A percentile compares a stretch with the other conserved stretches of the same genome.
Evolutionary conservation across 2,113 vertebrate genomes (phyloP).

Genomic region (Delphinus delphis): DNA sequence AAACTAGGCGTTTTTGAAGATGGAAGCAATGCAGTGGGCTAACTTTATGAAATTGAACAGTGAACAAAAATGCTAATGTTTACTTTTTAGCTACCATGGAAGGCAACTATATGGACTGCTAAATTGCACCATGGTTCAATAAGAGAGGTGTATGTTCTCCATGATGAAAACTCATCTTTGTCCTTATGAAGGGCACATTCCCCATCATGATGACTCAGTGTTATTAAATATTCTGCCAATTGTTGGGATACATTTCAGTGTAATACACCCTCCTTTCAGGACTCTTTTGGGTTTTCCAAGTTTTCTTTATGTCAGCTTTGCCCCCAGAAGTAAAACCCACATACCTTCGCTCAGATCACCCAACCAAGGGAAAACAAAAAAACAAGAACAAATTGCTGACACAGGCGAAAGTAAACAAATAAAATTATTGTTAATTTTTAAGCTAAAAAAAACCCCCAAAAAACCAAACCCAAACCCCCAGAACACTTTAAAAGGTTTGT

Average conservation of each 20-base stretch:
- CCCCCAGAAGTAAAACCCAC: constrained; percentile 1
- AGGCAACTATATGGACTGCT: not conserved
- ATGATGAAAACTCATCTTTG: not conserved
- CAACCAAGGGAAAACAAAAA: constrained; percentile 28
- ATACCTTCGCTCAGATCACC: not conserved
- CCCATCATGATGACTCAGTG: not conserved
- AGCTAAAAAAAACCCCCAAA: not conserved
- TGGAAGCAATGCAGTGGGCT: not conserved
- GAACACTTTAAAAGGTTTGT: not conserved
- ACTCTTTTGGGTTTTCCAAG: not conserved
- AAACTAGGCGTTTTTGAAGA: constrained; percentile 3
- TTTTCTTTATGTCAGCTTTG: constrained; percentile 51
- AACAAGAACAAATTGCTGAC: not conserved
- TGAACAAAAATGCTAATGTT: not conserved
- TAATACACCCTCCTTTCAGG: not conserved
- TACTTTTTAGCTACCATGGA: constrained; percentile 22
- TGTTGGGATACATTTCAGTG: not conserved
- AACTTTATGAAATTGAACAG: constrained; percentile 9
- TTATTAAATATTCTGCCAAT: constrained; percentile 19
- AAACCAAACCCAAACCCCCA: not conserved
- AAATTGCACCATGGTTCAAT: not conserved
- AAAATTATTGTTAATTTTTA: no score
- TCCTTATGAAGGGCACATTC: not conserved
- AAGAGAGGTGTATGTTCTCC: not conserved
- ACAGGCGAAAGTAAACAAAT: no score